Percentiles rank a stretch among this genome's conserved stretches.
phyloP scores from a whole-genome alignment of 1,140 invertebrate genomes.

The Bombus vancouverensis region DNA sequence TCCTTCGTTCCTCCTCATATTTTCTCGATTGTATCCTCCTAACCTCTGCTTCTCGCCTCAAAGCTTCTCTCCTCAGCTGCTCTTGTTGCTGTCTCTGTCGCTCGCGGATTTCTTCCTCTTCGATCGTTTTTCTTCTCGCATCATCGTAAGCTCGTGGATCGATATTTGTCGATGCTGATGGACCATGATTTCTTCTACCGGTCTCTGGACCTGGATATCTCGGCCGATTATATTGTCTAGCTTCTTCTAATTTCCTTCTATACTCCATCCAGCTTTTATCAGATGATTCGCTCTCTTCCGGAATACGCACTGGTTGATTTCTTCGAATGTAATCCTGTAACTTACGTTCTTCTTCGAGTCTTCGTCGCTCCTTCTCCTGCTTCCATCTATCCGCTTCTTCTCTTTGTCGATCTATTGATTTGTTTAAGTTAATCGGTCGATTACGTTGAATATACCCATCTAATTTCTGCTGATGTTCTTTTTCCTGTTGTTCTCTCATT shows the following conservation, averaged over 20 bases:
- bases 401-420: background rate
- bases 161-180: conserved; percentile 62
- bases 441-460: conserved; percentile 61
- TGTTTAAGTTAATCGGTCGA: conserved; percentile 54
- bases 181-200: conserved; percentile 59
- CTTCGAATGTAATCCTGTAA: conserved; percentile 73
- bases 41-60: conserved; percentile 61
- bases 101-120: conserved; percentile 43
- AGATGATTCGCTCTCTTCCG: conserved; percentile 12
- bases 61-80: conserved; percentile 37
- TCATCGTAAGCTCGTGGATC: conserved; percentile 47
- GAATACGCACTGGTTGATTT: conserved; percentile 62
- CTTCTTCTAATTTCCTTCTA: conserved; percentile 43
- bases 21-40: conserved; percentile 54
- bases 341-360: conserved; percentile 55
- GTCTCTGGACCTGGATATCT: conserved; percentile 23
- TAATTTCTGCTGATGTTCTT: conserved; percentile 48
- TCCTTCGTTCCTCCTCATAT: conserved; percentile 65
- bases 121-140: conserved; percentile 5
- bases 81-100: conserved; percentile 32
- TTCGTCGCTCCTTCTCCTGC: conserved; percentile 25
- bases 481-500: conserved; percentile 31
- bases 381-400: conserved; percentile 22
- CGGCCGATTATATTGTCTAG: conserved; percentile 40
- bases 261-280: conserved; percentile 17